Evolutionary conservation across 2,113 vertebrate species (phyloP), one percentile per base, ranked within the genome.

Genomic region (Notarius lentiginosus): DNA sequence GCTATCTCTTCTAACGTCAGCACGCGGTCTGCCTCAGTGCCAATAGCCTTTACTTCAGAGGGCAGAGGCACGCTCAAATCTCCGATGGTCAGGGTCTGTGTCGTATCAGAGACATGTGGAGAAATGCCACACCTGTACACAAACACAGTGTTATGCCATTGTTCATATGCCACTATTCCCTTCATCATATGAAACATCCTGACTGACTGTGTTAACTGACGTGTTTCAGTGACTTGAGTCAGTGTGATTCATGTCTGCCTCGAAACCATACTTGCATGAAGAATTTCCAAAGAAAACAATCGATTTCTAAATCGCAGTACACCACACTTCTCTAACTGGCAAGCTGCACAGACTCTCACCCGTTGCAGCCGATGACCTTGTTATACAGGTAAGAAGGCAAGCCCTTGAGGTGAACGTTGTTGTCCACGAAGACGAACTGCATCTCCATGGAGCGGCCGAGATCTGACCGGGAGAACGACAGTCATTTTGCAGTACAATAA

Each of bases 341-440:
- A 72, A 34, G n/a, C 47, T 53, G 49, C 17, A 82, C 56, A 20
- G 34, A 56, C 7, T 20, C 88, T 93, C 93, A 95, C 97, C 98
- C 97, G 90, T 94, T 99, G 93, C 97, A 99, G 89, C 98, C 97
- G 83, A 99, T 97, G 90, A 99, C 98, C 94, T 99, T 99, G 91
- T 98, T 99, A 87, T 99, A 99, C 66, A 99, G 93, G 47, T 96
- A 99, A 8, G 98, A 99, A 0, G 98, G 98, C 60, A 99, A 94
- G 79, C 97, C 97, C 90, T 96, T 97, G 58, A 99, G 95, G 85
- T 97, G 94, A 89, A 94, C 87, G 30, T 99, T 99, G 94, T 97
- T 98, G 93, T 99, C 98, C 91, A 99, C 97, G n/a, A 97, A 99
- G 68, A 99, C 97, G 83, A 97, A 99, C 0, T 98, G 97, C 17